A percentile compares a stretch with the other conserved stretches of the same genome.
These are phyloP conservation scores for Kryphioiulus occultus DNA, from an alignment of 2,888 invertebrate species.

Conservation along the genomic window DNA sequence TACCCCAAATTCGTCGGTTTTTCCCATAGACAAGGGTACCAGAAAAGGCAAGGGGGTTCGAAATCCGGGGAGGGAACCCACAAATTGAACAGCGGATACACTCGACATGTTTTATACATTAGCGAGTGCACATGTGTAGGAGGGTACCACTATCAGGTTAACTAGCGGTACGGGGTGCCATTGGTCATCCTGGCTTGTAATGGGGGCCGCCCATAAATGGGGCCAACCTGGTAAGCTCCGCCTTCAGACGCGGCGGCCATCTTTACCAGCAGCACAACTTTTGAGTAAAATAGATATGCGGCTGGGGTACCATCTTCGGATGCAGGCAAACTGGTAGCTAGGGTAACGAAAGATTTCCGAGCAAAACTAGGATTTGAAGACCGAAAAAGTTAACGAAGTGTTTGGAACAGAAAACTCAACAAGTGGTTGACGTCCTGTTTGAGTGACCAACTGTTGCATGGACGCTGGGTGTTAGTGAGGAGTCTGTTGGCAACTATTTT, in stretches of 20 bases:
- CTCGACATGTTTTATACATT: background rate
- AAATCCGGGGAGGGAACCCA: background rate
- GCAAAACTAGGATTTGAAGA: background rate
- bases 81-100: background rate
- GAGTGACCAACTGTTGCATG: background rate
- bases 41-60: too few species aligned
- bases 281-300: constrained; percentile 9
- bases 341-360: background rate
- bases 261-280: background rate
- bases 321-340: constrained; percentile 35
- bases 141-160: background rate
- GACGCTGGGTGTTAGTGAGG: background rate
- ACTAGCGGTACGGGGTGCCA: background rate
- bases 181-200: background rate
- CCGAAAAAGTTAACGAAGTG: background rate
- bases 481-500: background rate
- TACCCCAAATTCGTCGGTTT: background rate
- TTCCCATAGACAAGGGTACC: too few species aligned
- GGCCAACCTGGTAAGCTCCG: background rate
- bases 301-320: background rate
- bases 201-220: background rate
- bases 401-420: background rate
- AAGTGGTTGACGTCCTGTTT: background rate
- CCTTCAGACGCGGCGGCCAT: background rate
- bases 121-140: background rate